These are phyloP conservation scores for Eurytoma californica DNA, from an alignment of 2,888 invertebrate genomes.

Conservation along the genomic window DNA sequence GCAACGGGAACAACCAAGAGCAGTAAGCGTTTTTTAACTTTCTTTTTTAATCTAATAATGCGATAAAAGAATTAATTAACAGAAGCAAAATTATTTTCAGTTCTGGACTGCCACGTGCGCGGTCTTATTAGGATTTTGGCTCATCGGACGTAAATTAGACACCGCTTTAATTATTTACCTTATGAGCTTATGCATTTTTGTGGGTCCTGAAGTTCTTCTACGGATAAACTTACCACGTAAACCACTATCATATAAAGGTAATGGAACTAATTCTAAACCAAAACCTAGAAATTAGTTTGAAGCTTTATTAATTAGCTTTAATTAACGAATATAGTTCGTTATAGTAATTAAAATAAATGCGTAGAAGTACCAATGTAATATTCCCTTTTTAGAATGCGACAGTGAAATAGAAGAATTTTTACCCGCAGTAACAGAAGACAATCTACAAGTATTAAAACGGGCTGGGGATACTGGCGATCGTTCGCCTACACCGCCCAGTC, in stretches of 20 bases:
- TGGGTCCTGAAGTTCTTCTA: constrained; percentile 67
- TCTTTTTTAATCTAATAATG: background rate
- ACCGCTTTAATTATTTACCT: constrained; percentile 67
- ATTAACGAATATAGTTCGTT: no score
- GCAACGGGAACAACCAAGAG: constrained; percentile 69
- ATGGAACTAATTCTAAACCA: background rate
- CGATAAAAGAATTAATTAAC: background rate
- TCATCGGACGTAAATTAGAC: constrained; percentile 67
- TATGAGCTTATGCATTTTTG: constrained; percentile 68
- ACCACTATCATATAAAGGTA: background rate
- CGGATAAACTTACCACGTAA: constrained; percentile 46
- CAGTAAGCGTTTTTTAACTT: constrained; percentile 61
- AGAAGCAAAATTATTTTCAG: constrained; percentile 58
- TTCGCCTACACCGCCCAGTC: constrained; percentile 68
- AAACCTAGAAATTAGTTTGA: no score
- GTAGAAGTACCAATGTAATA: background rate
- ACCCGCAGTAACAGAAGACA: constrained; percentile 72
- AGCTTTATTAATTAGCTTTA: no score
- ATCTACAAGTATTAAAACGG: constrained; percentile 71
- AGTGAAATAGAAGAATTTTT: constrained; percentile 74
- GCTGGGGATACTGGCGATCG: constrained; percentile 72
- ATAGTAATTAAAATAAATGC: background rate
- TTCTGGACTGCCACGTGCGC: constrained; percentile 69
- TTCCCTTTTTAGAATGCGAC: constrained; percentile 69
- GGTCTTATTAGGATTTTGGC: constrained; percentile 63